Base-by-base conservation (phyloP, 2,113 vertebrate species). In the Proterorhinus semilunaris region DNA sequence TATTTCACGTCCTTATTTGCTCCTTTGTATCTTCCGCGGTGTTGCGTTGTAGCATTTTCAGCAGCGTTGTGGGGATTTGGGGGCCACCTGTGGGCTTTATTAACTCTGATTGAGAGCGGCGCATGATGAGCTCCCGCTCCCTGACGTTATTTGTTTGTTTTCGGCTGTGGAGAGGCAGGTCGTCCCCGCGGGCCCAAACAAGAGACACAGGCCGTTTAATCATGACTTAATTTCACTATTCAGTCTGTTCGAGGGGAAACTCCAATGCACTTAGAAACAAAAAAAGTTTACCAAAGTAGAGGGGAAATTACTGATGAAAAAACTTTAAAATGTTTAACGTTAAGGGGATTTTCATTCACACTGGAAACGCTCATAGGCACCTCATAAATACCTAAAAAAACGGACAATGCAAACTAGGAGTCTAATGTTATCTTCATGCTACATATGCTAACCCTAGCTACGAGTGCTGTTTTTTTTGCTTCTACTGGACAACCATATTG, bases 51-150 rank as follows among this genome's bases (percentile, higher is more conserved):
- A 66, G 3, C 1, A 5, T 44, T 55, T 47, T 55, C 52, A 21
- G 7, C 21, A 8, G 16, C 59, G 54, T 36, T 69, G 1, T 47
- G 12, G 15, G 10, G 58, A 17, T 78, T 50, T 66, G 15, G 21
- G 42, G 36, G 27, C 5, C 5, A 16, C 27, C 1, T 65, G 15
- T 15, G 12, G 52, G 44, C 70, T 45, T 36, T 50, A 45, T 67
- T 68, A 62, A 47, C 51, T 73, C 21, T 71, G 71, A 53, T 21
- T 13, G 65, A 71, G 48, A n/a, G 6, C 49, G 27, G 47, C 48
- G 42, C 6, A 45, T 46, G n/a, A 46, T 10, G 54, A 50, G 63
- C 27, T 43, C 11, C 53, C 62, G 58, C 36, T 55, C 62, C 55
- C 55, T 2, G 6, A 7, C 10, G 6, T 64, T 8, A 57, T 62